These are phyloP conservation scores for Venusia cambrica DNA, from an alignment of 2,888 invertebrate species.

Conservation along the genomic window DNA sequence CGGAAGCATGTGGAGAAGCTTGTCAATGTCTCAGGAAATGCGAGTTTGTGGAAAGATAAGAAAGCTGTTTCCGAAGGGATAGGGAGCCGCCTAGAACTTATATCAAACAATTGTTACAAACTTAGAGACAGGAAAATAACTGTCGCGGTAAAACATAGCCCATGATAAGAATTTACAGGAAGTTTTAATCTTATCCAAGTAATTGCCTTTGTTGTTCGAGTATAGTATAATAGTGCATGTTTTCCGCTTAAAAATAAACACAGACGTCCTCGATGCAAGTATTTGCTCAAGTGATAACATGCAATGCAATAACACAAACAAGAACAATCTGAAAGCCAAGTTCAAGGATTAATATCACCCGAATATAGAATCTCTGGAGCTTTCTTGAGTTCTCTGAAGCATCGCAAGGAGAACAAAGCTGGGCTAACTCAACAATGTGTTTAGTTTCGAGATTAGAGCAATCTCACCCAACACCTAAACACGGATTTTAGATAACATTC, in stretches of 20 bases:
- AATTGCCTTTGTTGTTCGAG: slow-evolving; percentile 30
- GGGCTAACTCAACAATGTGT: slow-evolving; percentile 74
- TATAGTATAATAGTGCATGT: slow-evolving; percentile 27
- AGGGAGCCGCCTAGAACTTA: slow-evolving; percentile 18
- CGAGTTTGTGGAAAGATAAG: slow-evolving; percentile 45
- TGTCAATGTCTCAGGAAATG: slow-evolving; percentile 47
- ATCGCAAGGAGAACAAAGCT: slow-evolving; percentile 64
- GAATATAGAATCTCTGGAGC: slow-evolving; percentile 46
- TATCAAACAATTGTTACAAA: slow-evolving; percentile 26
- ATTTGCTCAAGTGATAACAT: slow-evolving; percentile 37
- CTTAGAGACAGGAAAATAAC: slow-evolving; percentile 23
- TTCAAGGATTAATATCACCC: slow-evolving; percentile 49
- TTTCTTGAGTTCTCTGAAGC: slow-evolving; percentile 44
- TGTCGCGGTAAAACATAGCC: slow-evolving; percentile 22
- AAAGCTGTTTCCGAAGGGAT: slow-evolving; percentile 26
- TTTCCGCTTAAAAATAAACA: slow-evolving; percentile 33
- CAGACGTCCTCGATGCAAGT: slow-evolving; percentile 33
- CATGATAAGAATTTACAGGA: slow-evolving; percentile 37
- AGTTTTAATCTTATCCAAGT: slow-evolving; percentile 45
- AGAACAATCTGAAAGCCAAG: slow-evolving; percentile 34
- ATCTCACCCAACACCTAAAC: slow-evolving; percentile 78
- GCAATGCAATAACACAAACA: slow-evolving; percentile 32
- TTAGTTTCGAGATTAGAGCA: slow-evolving; percentile 78
- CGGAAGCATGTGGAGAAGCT: slow-evolving; percentile 51
- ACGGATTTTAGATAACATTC: slow-evolving; percentile 81